Evolutionary conservation across 2,797 vertebrate genomes (phyloP).

Genomic region (Sylvilagus floridanus): DNA sequence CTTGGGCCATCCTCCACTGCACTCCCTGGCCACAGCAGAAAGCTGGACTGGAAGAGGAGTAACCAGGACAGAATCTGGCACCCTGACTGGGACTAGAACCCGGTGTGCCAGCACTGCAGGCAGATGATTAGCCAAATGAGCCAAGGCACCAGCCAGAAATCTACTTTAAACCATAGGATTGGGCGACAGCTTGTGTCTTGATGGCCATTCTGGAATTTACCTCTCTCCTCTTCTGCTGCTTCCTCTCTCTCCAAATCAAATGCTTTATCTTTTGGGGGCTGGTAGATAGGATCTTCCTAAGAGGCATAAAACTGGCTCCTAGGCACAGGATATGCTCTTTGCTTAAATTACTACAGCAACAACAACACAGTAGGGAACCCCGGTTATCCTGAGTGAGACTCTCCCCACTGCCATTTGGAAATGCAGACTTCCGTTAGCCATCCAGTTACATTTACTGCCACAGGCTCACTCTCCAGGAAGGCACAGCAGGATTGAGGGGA

Average conservation of each 20-base stretch:
- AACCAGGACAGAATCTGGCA: no score
- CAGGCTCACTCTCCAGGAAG: background rate
- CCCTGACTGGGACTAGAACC: no score
- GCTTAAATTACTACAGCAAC: background rate
- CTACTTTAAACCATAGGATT: background rate
- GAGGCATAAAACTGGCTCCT: conserved; percentile 6
- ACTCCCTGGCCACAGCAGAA: no score
- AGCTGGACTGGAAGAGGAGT: no score
- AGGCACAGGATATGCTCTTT: conserved; percentile 6
- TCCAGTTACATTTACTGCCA: background rate
- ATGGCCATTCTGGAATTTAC: background rate
- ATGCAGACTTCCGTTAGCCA: background rate
- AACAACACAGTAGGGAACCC: conserved; percentile 25
- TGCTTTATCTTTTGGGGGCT: background rate
- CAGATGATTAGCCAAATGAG: no score
- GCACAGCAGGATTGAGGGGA: background rate
- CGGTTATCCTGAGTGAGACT: background rate
- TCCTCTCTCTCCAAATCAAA: background rate
- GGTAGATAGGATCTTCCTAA: background rate
- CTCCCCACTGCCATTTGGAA: background rate
- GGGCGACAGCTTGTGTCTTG: background rate
- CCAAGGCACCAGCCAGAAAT: background rate
- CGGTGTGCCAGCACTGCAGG: no score
- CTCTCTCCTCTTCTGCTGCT: background rate
- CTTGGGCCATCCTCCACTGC: no score